Evolutionary conservation across 2,113 vertebrate genomes (phyloP).

Genomic region (Alces alces): DNA sequence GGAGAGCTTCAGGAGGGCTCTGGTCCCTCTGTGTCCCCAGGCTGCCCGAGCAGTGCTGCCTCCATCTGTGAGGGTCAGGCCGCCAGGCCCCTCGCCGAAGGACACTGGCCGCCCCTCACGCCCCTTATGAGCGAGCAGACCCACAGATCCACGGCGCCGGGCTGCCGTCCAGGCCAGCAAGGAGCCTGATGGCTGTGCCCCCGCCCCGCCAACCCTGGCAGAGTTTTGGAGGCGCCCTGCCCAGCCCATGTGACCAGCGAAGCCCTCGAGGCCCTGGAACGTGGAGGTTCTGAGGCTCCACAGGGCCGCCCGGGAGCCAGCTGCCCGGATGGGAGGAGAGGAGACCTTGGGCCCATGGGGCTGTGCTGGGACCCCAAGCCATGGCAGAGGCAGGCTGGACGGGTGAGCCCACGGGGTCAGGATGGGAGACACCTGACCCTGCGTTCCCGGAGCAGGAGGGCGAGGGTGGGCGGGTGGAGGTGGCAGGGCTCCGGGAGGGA

Average conservation of each 20-base stretch:
- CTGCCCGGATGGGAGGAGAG: background rate
- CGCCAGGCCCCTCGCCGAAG: background rate
- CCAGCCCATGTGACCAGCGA: background rate
- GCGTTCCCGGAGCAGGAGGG: background rate
- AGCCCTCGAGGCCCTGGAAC: background rate
- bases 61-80: background rate
- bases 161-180: background rate
- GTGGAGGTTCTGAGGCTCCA: background rate
- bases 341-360: background rate
- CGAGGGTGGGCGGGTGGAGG: background rate
- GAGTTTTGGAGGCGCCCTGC: background rate
- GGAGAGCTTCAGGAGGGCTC: background rate
- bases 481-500: background rate
- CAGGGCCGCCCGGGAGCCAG: background rate
- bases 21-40: background rate
- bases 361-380: background rate
- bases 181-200: background rate
- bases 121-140: background rate
- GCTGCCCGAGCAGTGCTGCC: background rate
- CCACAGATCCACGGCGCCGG: accelerated
- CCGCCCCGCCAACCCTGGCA: background rate
- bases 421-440: background rate
- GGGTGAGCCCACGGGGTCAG: background rate
- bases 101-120: background rate
- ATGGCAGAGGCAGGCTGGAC: background rate